A percentile compares a stretch with the other conserved stretches of the same genome.
Conservation (phyloP, 1,140 invertebrate genomes). For the Drosophila saltans region DNA sequence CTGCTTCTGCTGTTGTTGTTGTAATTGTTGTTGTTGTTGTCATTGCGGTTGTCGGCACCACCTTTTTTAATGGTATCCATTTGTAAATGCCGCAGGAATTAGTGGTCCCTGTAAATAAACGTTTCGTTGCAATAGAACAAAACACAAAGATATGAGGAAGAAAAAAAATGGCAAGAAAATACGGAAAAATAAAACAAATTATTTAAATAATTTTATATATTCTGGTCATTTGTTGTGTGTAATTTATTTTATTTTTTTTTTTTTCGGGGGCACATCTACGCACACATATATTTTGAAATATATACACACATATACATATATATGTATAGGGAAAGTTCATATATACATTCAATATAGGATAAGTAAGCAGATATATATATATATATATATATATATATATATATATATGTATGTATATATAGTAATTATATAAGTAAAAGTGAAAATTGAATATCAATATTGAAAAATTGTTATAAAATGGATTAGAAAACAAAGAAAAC, state of each 20-base stretch:
- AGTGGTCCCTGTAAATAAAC: slow-evolving; percentile 90
- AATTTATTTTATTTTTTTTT: not conserved
- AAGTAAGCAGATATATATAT: slow-evolving; percentile 31
- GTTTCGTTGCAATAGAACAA: slow-evolving; percentile 67
- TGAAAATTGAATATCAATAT: slow-evolving; percentile 9
- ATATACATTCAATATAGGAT: slow-evolving; percentile 50
- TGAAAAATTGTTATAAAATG: not conserved
- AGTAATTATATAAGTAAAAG: slow-evolving; percentile 18
- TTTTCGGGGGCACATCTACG: slow-evolving; percentile 44
- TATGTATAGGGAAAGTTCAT: slow-evolving; percentile 15
- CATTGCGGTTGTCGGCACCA: slow-evolving; percentile 78
- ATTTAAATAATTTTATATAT: slow-evolving; percentile 72
- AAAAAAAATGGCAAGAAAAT: slow-evolving; percentile 36
- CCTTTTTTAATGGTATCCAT: slow-evolving; percentile 94
- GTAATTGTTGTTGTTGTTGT: slow-evolving; percentile 64
- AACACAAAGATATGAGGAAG: slow-evolving; percentile 35
- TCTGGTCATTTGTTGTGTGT: slow-evolving; percentile 18
- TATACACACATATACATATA: slow-evolving; percentile 44
- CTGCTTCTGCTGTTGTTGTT: slow-evolving; percentile 37
- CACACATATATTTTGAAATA: slow-evolving; percentile 63
- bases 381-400: slow-evolving; percentile 29
- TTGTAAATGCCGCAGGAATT: slow-evolving; percentile 96
- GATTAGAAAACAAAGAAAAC: not conserved
- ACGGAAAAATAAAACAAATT: slow-evolving; percentile 71
- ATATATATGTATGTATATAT: slow-evolving; percentile 31